Evolutionary conservation across 2,797 vertebrate species (phyloP).

Genomic region (Anableps anableps): DNA sequence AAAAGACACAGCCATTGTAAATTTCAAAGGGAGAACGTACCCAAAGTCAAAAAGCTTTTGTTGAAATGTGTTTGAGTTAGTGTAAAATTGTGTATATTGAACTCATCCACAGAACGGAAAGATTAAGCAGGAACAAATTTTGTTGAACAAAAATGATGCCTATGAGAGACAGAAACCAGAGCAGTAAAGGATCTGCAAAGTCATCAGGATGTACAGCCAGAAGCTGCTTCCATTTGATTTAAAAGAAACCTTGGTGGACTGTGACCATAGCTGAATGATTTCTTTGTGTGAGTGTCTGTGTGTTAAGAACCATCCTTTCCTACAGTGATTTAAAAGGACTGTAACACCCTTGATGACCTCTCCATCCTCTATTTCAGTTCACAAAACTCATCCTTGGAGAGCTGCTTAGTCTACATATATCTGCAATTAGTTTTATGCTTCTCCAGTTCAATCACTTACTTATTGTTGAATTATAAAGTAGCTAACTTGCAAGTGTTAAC

Average conservation of each 20-base stretch:
- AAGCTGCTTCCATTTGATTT: slow-evolving; percentile 48
- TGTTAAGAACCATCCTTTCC: slow-evolving; percentile 32
- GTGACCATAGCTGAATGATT: slow-evolving; percentile 34
- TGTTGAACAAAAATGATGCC: slow-evolving; percentile 27
- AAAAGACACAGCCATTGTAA: background rate
- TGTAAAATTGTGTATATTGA: slow-evolving; percentile 10
- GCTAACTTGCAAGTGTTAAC: background rate
- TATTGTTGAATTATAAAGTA: background rate
- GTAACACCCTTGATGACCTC: slow-evolving; percentile 18
- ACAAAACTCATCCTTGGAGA: slow-evolving; percentile 25
- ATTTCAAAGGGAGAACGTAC: background rate
- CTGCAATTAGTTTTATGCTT: background rate
- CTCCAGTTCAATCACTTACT: background rate
- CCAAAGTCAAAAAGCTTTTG: slow-evolving; percentile 1
- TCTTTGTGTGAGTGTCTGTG: slow-evolving; percentile 24
- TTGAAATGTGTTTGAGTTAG: background rate
- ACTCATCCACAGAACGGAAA: slow-evolving; percentile 1
- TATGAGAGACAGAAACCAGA: slow-evolving; percentile 38
- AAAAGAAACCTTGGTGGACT: slow-evolving; percentile 54
- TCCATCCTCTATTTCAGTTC: slow-evolving; percentile 14
- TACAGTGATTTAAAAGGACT: slow-evolving; percentile 29
- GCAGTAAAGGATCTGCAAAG: slow-evolving; percentile 35
- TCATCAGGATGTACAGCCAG: slow-evolving; percentile 50
- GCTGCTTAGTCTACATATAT: slow-evolving; percentile 1
- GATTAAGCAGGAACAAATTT: slow-evolving; percentile 13